A percentile compares a stretch with the other conserved stretches of the same genome.
These are phyloP conservation scores for Apteryx owenii DNA, from an alignment of 2,113 vertebrate species.

Conservation along the genomic window DNA sequence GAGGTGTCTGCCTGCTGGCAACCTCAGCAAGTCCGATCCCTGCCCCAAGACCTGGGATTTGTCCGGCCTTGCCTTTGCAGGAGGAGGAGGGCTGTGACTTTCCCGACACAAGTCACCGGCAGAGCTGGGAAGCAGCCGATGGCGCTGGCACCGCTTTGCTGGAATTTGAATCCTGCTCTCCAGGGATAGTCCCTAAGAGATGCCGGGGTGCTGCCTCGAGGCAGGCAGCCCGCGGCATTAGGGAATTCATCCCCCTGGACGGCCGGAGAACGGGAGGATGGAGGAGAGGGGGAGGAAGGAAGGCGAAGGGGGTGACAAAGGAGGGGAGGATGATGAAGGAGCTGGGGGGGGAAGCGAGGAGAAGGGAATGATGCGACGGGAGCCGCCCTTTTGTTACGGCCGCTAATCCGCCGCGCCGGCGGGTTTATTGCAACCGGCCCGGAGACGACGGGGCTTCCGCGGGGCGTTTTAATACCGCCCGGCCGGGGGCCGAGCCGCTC, in stretches of 20 bases:
- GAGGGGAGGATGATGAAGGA: accelerated
- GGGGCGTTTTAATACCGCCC: background rate
- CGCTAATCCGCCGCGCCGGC: background rate
- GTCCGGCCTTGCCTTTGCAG: too few relatives aligned
- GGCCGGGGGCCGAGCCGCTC: conserved; percentile 5
- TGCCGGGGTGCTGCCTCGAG: too few relatives aligned
- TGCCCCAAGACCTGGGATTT: too few relatives aligned
- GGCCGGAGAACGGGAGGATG: too few relatives aligned
- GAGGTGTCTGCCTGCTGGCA: too few relatives aligned
- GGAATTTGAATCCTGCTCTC: too few relatives aligned
- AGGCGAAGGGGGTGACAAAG: background rate
- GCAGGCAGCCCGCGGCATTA: background rate
- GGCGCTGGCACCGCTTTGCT: too few relatives aligned
- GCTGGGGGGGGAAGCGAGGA: background rate
- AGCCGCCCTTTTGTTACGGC: conserved; percentile 23
- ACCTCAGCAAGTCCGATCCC: too few relatives aligned
- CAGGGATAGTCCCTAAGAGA: too few relatives aligned
- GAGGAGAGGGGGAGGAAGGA: accelerated
- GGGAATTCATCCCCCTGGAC: background rate
- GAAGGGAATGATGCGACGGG: background rate
- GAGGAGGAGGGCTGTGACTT: too few relatives aligned
- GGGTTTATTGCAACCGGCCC: background rate
- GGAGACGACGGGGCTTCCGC: background rate
- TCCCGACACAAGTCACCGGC: too few relatives aligned
- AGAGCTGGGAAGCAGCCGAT: too few relatives aligned